Percentiles rank a stretch among this genome's conserved stretches.
phyloP scores from a whole-genome alignment of 2,113 vertebrate genomes.

The Ochotona curzoniae region DNA sequence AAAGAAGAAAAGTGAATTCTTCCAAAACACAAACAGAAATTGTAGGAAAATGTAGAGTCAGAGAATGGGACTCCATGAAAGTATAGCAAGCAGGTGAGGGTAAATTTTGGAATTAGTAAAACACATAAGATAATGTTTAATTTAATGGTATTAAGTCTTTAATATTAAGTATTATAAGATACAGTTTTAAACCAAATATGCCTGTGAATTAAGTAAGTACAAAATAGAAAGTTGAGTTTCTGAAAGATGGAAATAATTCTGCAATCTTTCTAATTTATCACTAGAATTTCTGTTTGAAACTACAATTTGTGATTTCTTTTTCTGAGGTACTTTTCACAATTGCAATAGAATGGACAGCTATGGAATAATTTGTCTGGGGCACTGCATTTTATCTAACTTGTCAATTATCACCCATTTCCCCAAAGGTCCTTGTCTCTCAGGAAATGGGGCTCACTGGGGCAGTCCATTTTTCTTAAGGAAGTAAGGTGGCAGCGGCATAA shows the following conservation, averaged over 20 bases:
- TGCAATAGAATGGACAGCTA: neutral
- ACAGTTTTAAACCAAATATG: neutral
- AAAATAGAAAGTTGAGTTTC: neutral
- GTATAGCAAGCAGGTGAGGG: neutral
- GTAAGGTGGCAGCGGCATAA: neutral
- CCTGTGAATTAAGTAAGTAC: neutral
- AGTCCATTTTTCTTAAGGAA: neutral
- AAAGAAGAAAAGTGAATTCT: slow-evolving; percentile 37
- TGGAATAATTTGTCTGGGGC: neutral
- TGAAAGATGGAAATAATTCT: slow-evolving; percentile 21
- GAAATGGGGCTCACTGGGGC: neutral
- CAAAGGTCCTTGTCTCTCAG: neutral
- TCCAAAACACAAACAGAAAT: neutral
- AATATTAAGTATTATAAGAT: neutral
- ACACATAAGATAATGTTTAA: neutral
- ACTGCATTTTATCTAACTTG: neutral
- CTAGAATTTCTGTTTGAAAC: neutral
- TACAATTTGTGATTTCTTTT: slow-evolving; percentile 22
- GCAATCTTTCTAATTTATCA: neutral
- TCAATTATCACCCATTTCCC: neutral
- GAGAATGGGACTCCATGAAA: neutral
- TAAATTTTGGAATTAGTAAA: neutral
- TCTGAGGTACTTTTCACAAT: neutral
- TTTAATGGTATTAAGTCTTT: too few species aligned
- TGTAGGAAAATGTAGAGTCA: neutral